Conservation (phyloP, 2,797 vertebrate genomes). For the Cercopithecus mitis region DNA sequence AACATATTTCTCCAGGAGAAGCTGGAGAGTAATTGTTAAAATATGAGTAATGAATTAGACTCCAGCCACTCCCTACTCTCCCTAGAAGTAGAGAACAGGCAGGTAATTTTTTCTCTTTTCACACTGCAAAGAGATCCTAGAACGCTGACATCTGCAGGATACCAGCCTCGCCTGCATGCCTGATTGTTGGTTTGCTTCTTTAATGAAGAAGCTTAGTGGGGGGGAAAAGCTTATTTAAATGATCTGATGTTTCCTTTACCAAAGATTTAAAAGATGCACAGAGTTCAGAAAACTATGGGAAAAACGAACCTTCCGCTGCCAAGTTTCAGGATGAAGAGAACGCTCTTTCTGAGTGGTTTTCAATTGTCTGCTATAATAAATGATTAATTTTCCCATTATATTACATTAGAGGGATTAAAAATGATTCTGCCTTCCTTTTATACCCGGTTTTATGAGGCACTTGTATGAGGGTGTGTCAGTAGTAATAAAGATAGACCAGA, state of each 20-base stretch:
- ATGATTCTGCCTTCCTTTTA: neutral
- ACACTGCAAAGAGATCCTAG: accelerated
- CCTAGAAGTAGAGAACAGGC: too few relatives aligned
- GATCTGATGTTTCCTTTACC: neutral
- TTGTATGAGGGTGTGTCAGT: neutral
- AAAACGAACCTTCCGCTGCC: neutral
- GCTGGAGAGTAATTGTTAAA: neutral
- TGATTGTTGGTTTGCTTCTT: neutral
- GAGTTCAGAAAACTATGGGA: slow-evolving; percentile 3
- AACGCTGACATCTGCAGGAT: neutral
- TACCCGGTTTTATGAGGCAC: slow-evolving; percentile 37
- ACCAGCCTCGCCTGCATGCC: neutral
- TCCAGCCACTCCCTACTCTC: neutral
- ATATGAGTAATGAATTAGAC: neutral
- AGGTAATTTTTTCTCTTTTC: neutral
- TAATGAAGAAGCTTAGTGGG: neutral
- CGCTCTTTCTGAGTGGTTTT: slow-evolving; percentile 41
- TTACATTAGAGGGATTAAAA: slow-evolving; percentile 57
- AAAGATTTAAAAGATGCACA: slow-evolving; percentile 39
- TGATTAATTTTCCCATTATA: slow-evolving; percentile 47
- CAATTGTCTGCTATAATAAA: slow-evolving; percentile 17
- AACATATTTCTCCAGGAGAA: neutral
- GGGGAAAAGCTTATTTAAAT: neutral
- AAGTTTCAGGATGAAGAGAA: slow-evolving; percentile 26
- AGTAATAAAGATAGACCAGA: slow-evolving; percentile 11